Conservation (phyloP, 2,888 invertebrate species). For the Eilema griseolum region DNA sequence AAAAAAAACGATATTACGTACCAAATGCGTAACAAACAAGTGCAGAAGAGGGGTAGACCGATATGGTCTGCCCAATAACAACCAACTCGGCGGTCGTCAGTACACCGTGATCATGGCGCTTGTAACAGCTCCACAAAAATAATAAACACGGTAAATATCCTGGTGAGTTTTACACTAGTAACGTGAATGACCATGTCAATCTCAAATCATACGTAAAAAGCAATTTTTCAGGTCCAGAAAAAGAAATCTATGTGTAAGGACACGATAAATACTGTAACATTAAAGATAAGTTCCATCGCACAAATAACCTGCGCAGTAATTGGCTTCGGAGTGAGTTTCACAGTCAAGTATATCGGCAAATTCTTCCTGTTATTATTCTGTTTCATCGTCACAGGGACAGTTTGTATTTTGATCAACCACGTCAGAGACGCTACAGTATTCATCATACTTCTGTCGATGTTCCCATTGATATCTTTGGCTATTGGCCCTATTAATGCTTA, state of each 20-base stretch:
- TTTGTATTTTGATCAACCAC: constrained; percentile 7
- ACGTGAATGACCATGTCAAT: no score
- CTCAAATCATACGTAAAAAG: no score
- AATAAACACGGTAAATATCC: no score
- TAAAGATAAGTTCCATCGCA: not conserved
- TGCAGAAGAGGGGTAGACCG: no score
- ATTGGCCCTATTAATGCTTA: constrained; percentile 48
- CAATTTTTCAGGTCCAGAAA: constrained; percentile 1
- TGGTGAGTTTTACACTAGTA: no score
- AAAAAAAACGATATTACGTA: no score
- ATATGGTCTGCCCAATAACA: no score
- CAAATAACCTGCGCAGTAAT: constrained; percentile 1
- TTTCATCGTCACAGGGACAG: not conserved
- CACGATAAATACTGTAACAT: not conserved
- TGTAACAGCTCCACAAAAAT: no score
- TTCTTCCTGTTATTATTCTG: not conserved
- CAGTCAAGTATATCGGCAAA: not conserved
- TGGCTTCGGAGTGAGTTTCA: constrained; percentile 3
- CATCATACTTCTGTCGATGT: not conserved
- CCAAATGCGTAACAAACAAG: no score
- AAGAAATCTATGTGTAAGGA: not conserved
- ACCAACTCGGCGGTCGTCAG: no score
- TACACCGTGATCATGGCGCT: no score
- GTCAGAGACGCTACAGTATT: not conserved
- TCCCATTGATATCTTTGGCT: constrained; percentile 26